Percentiles rank a stretch among this genome's conserved stretches.
Conservation (phyloP, 2,888 invertebrate species). For the Gerosis bhagava region DNA sequence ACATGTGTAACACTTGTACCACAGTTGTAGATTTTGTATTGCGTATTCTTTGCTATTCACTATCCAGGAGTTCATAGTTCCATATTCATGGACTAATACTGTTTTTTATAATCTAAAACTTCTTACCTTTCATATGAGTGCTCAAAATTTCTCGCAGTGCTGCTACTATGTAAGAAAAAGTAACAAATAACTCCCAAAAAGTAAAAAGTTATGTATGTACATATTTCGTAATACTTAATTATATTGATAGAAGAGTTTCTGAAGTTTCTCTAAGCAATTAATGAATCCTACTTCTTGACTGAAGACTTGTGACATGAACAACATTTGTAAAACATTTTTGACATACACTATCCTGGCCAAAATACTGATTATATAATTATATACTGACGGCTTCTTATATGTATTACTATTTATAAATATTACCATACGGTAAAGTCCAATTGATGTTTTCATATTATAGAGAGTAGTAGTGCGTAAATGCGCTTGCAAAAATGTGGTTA, state of each 20-base stretch:
- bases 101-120: slow-evolving; percentile 13
- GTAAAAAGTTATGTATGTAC: no score
- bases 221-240: no score
- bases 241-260: no score
- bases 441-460: slow-evolving; percentile 15
- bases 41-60: slow-evolving; percentile 7
- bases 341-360: slow-evolving; percentile 10
- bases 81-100: no score
- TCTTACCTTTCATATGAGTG: slow-evolving; percentile 15
- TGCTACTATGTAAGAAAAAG: no score
- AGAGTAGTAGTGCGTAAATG: slow-evolving; percentile 18
- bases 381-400: slow-evolving; percentile 5
- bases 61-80: no score
- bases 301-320: slow-evolving; percentile 5
- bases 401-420: slow-evolving; percentile 7
- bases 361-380: slow-evolving; percentile 8
- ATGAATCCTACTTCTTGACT: slow-evolving; percentile 16
- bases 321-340: slow-evolving; percentile 12
- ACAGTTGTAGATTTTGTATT: slow-evolving; percentile 38
- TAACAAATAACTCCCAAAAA: no score
- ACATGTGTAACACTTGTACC: slow-evolving; percentile 81
- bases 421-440: slow-evolving; percentile 22
- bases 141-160: slow-evolving; percentile 24
- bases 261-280: slow-evolving; percentile 2
- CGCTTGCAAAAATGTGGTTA: slow-evolving; percentile 16